These are phyloP conservation scores for Drosophila auraria DNA, from an alignment of 1,140 invertebrate species.

Conservation along the genomic window DNA sequence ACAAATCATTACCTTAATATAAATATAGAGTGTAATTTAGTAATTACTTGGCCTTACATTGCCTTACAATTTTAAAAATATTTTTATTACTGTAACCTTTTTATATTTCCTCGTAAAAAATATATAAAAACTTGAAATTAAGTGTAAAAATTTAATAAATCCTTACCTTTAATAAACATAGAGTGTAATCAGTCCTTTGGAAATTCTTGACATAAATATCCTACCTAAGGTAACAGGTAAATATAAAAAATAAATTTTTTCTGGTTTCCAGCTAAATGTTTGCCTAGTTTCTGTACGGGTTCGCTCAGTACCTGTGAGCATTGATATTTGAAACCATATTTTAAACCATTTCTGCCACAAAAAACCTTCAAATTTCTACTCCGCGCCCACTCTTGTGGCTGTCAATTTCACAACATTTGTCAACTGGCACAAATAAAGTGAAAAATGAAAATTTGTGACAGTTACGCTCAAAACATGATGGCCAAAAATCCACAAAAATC, in stretches of 20 bases:
- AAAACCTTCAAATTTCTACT: background rate
- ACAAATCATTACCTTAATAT: background rate
- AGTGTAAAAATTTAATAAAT: background rate
- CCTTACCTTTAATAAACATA: too few relatives aligned
- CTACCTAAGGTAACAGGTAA: background rate
- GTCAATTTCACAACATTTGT: conserved; percentile 72
- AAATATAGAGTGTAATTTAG: background rate
- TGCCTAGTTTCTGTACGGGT: background rate
- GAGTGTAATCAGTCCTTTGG: background rate
- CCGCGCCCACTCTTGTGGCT: conserved; percentile 26
- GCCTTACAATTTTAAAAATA: too few relatives aligned
- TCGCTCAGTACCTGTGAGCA: background rate
- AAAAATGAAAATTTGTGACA: conserved; percentile 57
- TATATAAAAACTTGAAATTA: background rate
- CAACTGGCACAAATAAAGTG: conserved; percentile 57
- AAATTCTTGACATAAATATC: background rate
- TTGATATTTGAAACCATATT: conserved; percentile 5
- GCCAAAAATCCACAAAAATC: background rate
- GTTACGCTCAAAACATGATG: conserved; percentile 12
- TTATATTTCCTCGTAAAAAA: background rate
- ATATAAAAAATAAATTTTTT: background rate
- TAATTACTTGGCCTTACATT: too few relatives aligned
- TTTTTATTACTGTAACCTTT: too few relatives aligned
- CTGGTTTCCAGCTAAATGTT: background rate
- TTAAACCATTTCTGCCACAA: conserved; percentile 12